These are phyloP conservation scores for Nothobranchius kuhntae DNA, from an alignment of 2,113 vertebrate genomes.

Conservation along the genomic window DNA sequence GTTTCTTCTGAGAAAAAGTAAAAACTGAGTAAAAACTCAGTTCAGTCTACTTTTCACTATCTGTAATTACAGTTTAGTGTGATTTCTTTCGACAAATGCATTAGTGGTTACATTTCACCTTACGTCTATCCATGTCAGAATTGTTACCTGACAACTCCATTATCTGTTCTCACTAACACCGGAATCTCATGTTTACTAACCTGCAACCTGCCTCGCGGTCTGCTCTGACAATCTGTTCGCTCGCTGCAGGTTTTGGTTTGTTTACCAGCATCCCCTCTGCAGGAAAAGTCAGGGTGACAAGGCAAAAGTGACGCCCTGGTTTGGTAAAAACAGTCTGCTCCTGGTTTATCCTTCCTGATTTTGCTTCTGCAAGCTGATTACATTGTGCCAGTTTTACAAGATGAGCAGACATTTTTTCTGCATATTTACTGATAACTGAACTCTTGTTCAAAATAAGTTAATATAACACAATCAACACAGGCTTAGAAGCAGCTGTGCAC, in stretches of 20 bases:
- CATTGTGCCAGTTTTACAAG: too few relatives aligned
- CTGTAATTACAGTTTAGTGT: constrained; percentile 24
- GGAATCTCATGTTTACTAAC: constrained; percentile 30
- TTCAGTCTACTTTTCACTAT: constrained; percentile 8
- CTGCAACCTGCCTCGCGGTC: constrained; percentile 6
- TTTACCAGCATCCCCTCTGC: constrained; percentile 3
- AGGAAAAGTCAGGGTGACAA: constrained; percentile 32
- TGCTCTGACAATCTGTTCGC: constrained; percentile 10
- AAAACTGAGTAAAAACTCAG: constrained; percentile 4
- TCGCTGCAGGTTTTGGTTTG: constrained; percentile 1
- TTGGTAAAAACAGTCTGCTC: constrained; percentile 35
- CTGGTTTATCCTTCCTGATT: constrained; percentile 15
- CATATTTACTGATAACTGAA: too few relatives aligned
- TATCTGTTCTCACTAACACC: constrained; percentile 19
- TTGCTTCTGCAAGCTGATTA: constrained; percentile 32
- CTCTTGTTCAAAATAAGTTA: too few relatives aligned
- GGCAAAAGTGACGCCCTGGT: constrained; percentile 26
- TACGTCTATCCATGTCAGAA: constrained; percentile 19
- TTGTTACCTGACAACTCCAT: constrained; percentile 27
- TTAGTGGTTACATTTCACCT: constrained; percentile 37
- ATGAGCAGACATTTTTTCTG: too few relatives aligned
- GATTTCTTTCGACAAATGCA: constrained; percentile 12
- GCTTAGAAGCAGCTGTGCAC: too few relatives aligned
- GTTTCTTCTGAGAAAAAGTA: constrained; percentile 21
- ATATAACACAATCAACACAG: too few relatives aligned